Base-by-base conservation (phyloP, 2,888 invertebrate genomes). In the Hirtodrosophila trivittata region DNA sequence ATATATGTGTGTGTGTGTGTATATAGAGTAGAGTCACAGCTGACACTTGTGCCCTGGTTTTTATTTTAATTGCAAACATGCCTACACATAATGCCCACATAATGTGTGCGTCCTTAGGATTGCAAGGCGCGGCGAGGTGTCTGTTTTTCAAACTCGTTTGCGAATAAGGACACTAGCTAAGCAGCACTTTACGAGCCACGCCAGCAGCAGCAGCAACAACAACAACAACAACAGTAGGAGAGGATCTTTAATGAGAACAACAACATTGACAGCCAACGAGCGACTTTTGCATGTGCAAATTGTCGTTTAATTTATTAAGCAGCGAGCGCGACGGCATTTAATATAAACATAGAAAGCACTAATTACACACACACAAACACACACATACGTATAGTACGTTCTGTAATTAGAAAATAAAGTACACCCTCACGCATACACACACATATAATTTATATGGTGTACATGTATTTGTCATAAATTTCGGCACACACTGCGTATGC, bases 281-380 rank as follows among this genome's bases (percentile, higher is more conserved):
- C 56, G 47, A 75, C 54, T 72, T 75, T 58, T 65, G 65, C 72
- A 72, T 75, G 82, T 77, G 75, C 69, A 78, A 82, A 86, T 83
- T 82, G 83, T 83, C 86, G 86, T 74, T 82, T 82, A 78, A 82
- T 83, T 86, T 82, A 82, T 82, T 82, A 82, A 83, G 70, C 81
- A 67, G 54, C 82, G 55, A 72, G 55, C 59, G 75, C 60, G 60
- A 58, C 55, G 59, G 71, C 71, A 67, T 75, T 80, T 82, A 82
- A 77, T 80, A 85, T 85, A 67, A 77, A 72, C 78, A 85, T 64
- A 72, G 72, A 77, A 77, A 75, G 60, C 85, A 81, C 82, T 85
- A 80, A 80, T 82, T 80, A 85, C 78, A 55, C 66, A 54, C 54
- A 43, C 6, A 60, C 33, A 46, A 26, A 39, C 28, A 59, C 43